phyloP scores from a whole-genome alignment of 2,113 vertebrate genomes.

The Cyanistes caeruleus region DNA sequence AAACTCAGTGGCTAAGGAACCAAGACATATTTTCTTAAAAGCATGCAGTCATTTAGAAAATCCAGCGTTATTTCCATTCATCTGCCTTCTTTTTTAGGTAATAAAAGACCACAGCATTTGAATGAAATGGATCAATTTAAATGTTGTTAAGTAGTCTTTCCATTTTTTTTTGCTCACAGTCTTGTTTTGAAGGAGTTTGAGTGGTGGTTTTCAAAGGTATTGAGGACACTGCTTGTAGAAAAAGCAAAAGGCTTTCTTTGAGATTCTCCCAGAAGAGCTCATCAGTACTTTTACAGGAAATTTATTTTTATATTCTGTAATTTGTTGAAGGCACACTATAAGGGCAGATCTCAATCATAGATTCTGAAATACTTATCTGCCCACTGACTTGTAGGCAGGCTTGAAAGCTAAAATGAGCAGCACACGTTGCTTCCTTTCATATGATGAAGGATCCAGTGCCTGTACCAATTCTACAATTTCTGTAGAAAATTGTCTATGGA shows the following conservation, averaged over 20 bases:
- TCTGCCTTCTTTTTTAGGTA: background rate
- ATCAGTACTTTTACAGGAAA: background rate
- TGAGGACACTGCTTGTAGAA: background rate
- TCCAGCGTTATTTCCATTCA: background rate
- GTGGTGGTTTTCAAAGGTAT: background rate
- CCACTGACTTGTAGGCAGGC: slow-evolving; percentile 33
- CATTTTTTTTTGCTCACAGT: background rate
- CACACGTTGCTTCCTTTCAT: background rate
- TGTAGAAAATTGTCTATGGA: background rate
- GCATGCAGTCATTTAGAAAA: background rate
- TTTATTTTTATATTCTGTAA: slow-evolving; percentile 30
- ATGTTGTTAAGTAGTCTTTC: background rate
- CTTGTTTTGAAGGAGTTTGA: background rate
- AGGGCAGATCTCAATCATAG: background rate
- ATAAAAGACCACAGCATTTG: background rate
- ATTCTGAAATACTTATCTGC: slow-evolving; percentile 31
- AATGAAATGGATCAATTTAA: background rate
- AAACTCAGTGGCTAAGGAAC: background rate
- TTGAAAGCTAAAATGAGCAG: slow-evolving; percentile 9
- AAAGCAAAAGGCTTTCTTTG: background rate
- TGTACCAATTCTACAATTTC: background rate
- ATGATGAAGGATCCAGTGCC: background rate
- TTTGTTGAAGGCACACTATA: background rate
- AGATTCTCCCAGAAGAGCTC: background rate
- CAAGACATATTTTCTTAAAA: background rate